Conservation (phyloP, 2,797 vertebrate genomes). For the Characodon lateralis region DNA sequence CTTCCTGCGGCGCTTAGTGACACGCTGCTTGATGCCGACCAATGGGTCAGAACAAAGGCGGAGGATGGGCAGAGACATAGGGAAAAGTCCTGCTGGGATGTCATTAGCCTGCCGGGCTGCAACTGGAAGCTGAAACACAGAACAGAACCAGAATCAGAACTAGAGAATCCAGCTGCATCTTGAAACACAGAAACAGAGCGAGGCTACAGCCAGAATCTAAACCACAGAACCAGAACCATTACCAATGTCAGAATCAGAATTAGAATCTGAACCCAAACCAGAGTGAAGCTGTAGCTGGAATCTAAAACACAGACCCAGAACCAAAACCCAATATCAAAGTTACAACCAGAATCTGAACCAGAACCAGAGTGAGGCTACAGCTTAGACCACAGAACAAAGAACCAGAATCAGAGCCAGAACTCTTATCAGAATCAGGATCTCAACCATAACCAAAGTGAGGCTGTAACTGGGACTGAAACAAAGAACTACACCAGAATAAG, state of each 20-base stretch:
- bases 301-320: no score
- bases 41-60: slow-evolving; percentile 19
- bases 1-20: slow-evolving; percentile 84
- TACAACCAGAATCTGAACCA: no score
- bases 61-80: slow-evolving; percentile 13
- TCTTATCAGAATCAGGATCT: no score
- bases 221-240: no score
- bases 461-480: background rate
- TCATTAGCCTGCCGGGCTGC: background rate
- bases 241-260: background rate
- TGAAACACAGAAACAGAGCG: background rate
- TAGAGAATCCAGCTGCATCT: background rate
- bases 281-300: no score
- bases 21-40: slow-evolving; percentile 47
- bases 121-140: slow-evolving; percentile 6
- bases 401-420: background rate
- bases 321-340: no score
- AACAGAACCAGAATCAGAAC: background rate
- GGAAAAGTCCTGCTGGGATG: accelerated
- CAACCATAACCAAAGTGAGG: background rate
- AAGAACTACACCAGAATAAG: no score
- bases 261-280: no score
- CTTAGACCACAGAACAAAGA: no score
- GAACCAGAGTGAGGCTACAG: no score
- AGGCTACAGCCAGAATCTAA: background rate